Percentiles rank a stretch among this genome's conserved stretches.
phyloP scores from a whole-genome alignment of 2,113 vertebrate species.

The Chlorodrepanis virens region DNA sequence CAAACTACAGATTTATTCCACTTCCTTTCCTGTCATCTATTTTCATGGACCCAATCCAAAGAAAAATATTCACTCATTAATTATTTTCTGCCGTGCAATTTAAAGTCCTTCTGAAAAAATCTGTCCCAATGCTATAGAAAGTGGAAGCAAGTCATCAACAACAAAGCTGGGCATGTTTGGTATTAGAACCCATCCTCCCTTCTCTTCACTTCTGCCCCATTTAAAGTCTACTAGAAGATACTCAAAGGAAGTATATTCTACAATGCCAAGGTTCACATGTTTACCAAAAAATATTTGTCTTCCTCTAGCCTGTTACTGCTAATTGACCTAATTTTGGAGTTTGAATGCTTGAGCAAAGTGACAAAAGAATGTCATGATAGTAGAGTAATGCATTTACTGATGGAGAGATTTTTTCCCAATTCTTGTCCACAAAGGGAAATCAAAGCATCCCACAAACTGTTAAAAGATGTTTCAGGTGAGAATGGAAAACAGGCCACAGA shows the following conservation, averaged over 20 bases:
- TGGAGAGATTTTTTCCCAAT: neutral
- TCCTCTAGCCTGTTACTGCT: neutral
- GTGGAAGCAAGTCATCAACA: neutral
- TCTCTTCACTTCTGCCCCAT: neutral
- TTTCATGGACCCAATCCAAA: neutral
- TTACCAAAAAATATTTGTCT: neutral
- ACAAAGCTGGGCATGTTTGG: neutral
- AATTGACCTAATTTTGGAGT: neutral
- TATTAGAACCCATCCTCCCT: neutral
- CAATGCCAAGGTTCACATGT: neutral
- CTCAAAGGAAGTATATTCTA: neutral
- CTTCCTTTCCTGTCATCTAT: neutral
- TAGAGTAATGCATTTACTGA: neutral
- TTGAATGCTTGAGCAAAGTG: neutral
- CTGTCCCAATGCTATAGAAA: neutral
- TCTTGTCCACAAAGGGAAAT: neutral
- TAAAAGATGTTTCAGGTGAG: neutral
- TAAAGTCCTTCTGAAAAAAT: neutral
- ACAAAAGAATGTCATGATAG: neutral
- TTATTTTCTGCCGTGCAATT: neutral
- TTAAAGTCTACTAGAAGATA: neutral
- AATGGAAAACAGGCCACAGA: neutral
- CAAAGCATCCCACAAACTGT: neutral
- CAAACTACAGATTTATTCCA: neutral
- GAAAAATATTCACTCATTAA: neutral